Base-by-base conservation (phyloP, 2,113 vertebrate genomes). In the Zosterops pallidus region DNA sequence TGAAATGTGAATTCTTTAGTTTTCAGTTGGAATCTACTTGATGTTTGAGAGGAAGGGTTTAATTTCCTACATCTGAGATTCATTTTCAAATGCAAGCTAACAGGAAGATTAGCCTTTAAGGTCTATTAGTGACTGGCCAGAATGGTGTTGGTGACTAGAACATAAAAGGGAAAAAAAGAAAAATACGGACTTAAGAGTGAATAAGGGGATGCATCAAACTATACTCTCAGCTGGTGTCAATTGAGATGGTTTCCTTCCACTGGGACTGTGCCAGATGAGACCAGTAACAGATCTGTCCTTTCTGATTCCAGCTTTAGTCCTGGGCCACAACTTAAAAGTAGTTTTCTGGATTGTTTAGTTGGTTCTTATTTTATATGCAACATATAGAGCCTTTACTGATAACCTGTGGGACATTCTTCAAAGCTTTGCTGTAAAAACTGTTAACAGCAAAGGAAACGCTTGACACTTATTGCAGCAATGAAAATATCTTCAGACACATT, bases 391-490 rank as follows among this genome's bases (percentile, higher is more conserved):
- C 81, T 63, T 94, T 86, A 26, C 80, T 89, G 96, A 97, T 97
- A 97, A 97, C 93, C 95, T 91, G 41, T 92, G 86, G 57, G 86
- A 92, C 67, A 31, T 82, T 91, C 83, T 95, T 96, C 95, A 97
- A 97, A 97, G 95, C 80, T 96, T 92, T 94, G 80, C 93, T 63
- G 25, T 94, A 93, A 96, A 94, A 96, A n/a, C 67, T 92, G 76
- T 83, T 94, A 95, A 96, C 67, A 71, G 90, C 86, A 89, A 92
- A 94, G 94, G 94, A 97, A 97, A 94, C 2, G 1, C 84, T 87
- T 96, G 91, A 94, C 89, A 53, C 95, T 97, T 96, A 96, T 28
- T 94, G 93, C 94, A 71, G 93, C 94, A 94, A 97, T 97, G 96
- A 94, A 97, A 90, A 89, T 94, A 79, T 93, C 84, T 94, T 91